Base-by-base conservation (phyloP, 2,113 vertebrate genomes). In the Perca flavescens region DNA sequence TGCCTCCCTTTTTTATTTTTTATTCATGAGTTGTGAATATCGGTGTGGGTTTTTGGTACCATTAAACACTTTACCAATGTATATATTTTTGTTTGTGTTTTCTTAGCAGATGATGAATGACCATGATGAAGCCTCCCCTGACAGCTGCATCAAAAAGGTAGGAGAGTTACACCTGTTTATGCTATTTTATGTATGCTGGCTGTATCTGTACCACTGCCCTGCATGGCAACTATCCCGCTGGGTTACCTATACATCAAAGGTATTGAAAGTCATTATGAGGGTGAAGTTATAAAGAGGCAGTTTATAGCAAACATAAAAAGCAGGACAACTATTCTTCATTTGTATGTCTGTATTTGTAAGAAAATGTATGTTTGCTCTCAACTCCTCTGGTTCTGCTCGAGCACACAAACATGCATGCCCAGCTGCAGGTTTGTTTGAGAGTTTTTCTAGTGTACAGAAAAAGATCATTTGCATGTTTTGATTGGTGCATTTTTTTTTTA, bases 131-230 rank as follows among this genome's bases (percentile, higher is more conserved):
- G 89, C 94, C 0, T 94, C 97, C 21, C 96, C 96, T 50, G 98
- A 98, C 78, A 95, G 96, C 94, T 97, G 94, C 85, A 92, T 97
- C 69, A 97, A 96, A 93, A 99, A 99, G 97, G 98, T 99, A 97
- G 91, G 96, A 66, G 2, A 3, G 15, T 61, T 25, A 47, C 25
- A 19, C 46, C 36, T 49, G 0, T 43, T 43, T 67, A 0, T 69
- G 11, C 1, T 7, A 14, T 15, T 74, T 53, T 16, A 64, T 7
- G 9, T 9, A 17, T 57, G n/a, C 0, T 62, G 9, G 40, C 40
- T 43, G 3, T 61, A 15, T 53, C 14, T 63, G 4, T 17, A 6
- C 3, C 9, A 36, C 50, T 60, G 36, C 34, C 57, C 21, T 34
- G 28, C 15, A 31, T 49, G 2, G 25, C 43, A 67, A 6, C 28